Base-by-base conservation (phyloP, 2,113 vertebrate species). In the Nesospiza acunhae region DNA sequence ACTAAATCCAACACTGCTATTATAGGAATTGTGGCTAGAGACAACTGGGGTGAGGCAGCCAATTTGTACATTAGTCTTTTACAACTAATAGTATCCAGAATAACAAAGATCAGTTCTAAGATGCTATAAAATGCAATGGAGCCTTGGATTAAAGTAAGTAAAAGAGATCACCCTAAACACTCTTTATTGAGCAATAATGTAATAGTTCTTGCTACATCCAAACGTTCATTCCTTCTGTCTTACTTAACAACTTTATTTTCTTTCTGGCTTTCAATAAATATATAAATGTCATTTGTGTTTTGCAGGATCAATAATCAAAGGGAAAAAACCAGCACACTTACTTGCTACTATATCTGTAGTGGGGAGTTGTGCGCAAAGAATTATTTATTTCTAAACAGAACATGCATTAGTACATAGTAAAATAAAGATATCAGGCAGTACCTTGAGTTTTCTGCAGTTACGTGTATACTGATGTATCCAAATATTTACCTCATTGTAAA, bases 281-380 rank as follows among this genome's bases (percentile, higher is more conserved):
- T 46, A 37, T 31, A 87, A 42, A 63, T 52, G 16, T 52, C 28
- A 62, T 64, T 89, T 82, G 4, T 23, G 26, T 72, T 86, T 78
- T 82, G 19, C 11, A 58, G 41, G 80, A 60, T 56, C 21, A 73
- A 31, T 66, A 70, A 69, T 39, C 44, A 75, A 82, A 84, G 22
- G 9, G 0, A 4, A 39, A 70, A 70, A 47, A 0, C 5, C 31
- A 5, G 6, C 10, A 56, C 10, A 27, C 13, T 30, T 62, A 50
- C 67, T 82, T 84, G 59, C 53, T 49, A 28, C 15, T 49, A 7
- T 56, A 27, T 68, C 30, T 64, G 7, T 56, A 85, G 15, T 37
- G 15, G 10, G 47, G 15, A 4, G 4, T 39, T 69, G 35, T 80
- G 41, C 74, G 55, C 26, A 26, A 92, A 39, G 39, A 60, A 63